Evolutionary conservation across 92 coral and sea anemone species (phyloP).

Genomic region (Palythoa heliodiscus): DNA sequence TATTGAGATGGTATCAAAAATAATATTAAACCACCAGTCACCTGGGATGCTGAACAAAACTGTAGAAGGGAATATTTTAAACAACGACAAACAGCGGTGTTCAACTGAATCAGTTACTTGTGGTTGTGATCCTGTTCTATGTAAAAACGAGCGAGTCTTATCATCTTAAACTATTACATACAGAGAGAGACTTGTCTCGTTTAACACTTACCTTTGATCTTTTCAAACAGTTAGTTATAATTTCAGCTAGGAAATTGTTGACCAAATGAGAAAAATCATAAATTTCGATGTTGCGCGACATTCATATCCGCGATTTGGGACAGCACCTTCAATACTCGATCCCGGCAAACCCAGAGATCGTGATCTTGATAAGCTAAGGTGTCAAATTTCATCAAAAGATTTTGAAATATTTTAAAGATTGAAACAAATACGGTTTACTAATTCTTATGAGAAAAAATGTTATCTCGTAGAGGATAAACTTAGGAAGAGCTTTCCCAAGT

Average conservation of each 20-base stretch:
- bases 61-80: no score
- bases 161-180: not conserved
- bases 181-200: not conserved
- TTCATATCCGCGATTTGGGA: not conserved
- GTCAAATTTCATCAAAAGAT: not conserved
- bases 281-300: not conserved
- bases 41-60: no score
- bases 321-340: slow-evolving; percentile 1
- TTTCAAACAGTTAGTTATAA: not conserved
- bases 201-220: not conserved
- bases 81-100: no score
- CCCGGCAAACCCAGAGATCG: not conserved
- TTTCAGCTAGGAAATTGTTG: not conserved
- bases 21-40: no score
- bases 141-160: no score
- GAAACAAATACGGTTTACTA: not conserved
- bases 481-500: slow-evolving; percentile 1
- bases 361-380: not conserved
- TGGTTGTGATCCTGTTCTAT: no score
- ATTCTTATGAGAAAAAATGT: not conserved
- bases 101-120: no score
- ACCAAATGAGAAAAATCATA: not conserved
- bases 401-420: not conserved
- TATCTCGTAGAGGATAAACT: not conserved
- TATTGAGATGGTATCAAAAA: no score